Percentiles rank a stretch among this genome's conserved stretches.
phyloP scores from a whole-genome alignment of 2,113 vertebrate species.

The Eulemur rufifrons region DNA sequence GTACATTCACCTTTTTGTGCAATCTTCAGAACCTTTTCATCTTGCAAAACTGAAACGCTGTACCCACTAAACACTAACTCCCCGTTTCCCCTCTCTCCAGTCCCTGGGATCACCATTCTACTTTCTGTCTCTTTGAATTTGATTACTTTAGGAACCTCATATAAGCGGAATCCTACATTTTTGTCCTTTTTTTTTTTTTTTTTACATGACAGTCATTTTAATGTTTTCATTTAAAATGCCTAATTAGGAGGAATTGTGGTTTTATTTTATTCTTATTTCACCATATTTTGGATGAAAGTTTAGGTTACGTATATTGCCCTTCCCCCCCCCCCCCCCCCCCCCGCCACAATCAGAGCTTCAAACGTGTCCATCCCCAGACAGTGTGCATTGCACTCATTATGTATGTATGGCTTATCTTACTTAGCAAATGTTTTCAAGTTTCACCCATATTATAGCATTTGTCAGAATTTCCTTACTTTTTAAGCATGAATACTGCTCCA shows the following conservation, averaged over 20 bases:
- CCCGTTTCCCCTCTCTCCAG: neutral
- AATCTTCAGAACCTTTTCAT: neutral
- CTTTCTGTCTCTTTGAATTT: neutral
- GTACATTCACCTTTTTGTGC: neutral
- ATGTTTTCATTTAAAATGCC: no score
- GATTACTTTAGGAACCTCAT: neutral
- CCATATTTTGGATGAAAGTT: no score
- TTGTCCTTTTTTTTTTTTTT: neutral
- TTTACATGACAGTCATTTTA: no score
- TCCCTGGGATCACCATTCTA: neutral
- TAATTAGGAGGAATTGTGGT: no score
- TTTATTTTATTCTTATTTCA: no score
- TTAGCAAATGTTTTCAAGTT: neutral
- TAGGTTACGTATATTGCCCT: no score
- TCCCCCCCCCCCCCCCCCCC: no score
- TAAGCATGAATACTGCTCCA: neutral
- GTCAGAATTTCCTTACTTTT: neutral
- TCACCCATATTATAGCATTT: no score
- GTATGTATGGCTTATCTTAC: neutral
- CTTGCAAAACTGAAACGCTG: neutral
- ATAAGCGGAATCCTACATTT: neutral
- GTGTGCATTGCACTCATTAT: neutral
- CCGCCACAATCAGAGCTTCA: no score
- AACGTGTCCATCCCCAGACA: no score
- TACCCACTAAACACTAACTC: neutral